Percentiles rank a stretch among this genome's conserved stretches.
Evolutionary conservation across 2,888 invertebrate species (phyloP).

Genomic region (Neuroscelio doddi): DNA sequence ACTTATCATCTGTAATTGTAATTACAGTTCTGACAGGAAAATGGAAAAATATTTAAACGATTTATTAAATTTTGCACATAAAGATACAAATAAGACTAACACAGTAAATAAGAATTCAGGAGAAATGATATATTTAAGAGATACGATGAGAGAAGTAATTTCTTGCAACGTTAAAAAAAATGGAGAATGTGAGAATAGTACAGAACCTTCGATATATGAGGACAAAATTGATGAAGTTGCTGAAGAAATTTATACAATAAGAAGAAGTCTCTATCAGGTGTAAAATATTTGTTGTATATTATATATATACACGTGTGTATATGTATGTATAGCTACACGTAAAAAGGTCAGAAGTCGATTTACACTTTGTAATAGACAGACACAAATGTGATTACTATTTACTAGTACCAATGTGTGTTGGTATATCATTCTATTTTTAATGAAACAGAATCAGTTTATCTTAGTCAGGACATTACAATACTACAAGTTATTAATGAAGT

Average conservation of each 20-base stretch:
- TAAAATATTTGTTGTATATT: conserved; percentile 17
- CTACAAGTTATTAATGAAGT: no score
- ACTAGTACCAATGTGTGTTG: no score
- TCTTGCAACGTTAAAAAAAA: conserved; percentile 55
- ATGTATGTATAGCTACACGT: no score
- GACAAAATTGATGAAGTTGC: conserved; percentile 51
- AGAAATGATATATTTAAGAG: conserved; percentile 59
- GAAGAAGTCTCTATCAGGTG: conserved; percentile 53
- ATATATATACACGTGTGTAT: not conserved
- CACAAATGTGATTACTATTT: no score
- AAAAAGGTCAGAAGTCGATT: no score
- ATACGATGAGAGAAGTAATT: conserved; percentile 59
- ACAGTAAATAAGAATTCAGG: conserved; percentile 32
- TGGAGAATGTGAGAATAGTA: conserved; percentile 48
- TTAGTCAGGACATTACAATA: no score
- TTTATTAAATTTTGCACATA: conserved; percentile 56
- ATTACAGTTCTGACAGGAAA: conserved; percentile 61
- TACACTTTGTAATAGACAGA: no score
- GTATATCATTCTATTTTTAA: no score
- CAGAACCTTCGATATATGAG: conserved; percentile 42
- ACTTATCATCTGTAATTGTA: no score
- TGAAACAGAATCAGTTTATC: no score
- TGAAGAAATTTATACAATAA: conserved; percentile 50
- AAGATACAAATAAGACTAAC: conserved; percentile 54
- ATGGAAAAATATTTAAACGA: conserved; percentile 67